A percentile compares a stretch with the other conserved stretches of the same genome.
Conservation (phyloP, 2,113 vertebrate species). For the Gracilinanus agilis region DNA sequence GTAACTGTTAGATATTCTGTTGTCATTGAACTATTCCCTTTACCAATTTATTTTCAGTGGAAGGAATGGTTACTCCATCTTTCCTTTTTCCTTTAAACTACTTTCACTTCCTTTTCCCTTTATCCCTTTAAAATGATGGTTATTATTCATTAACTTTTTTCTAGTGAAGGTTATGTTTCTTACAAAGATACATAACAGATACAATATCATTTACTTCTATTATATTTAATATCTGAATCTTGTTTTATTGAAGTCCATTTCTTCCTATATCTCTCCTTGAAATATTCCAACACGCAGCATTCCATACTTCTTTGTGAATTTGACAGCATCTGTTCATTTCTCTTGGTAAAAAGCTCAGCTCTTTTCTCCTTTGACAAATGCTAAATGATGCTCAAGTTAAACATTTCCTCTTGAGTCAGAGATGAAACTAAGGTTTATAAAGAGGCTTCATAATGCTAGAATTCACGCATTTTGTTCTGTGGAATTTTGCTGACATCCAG, state of each 20-base stretch:
- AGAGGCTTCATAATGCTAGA: not conserved
- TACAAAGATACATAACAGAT: not conserved
- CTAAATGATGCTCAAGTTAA: not conserved
- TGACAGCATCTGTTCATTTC: not conserved
- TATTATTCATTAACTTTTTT: not conserved
- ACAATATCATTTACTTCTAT: not conserved
- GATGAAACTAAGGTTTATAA: not conserved
- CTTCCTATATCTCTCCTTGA: not conserved
- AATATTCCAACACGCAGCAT: not conserved
- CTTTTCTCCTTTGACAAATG: not conserved
- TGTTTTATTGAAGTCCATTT: constrained; percentile 16
- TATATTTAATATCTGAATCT: not conserved
- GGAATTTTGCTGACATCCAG: not conserved
- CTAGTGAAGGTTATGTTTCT: not conserved
- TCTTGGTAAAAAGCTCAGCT: not conserved
- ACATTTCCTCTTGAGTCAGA: not conserved
- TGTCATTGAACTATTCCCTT: not conserved
- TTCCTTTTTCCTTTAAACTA: not conserved
- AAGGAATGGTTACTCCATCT: not conserved
- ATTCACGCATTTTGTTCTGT: constrained; percentile 19
- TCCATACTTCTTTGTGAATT: not conserved
- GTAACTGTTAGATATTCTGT: not conserved
- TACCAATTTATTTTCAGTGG: not conserved
- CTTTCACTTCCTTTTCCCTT: not conserved
- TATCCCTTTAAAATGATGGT: not conserved